phyloP scores from a whole-genome alignment of 2,888 invertebrate species.

The Amblyteles armatorius region DNA sequence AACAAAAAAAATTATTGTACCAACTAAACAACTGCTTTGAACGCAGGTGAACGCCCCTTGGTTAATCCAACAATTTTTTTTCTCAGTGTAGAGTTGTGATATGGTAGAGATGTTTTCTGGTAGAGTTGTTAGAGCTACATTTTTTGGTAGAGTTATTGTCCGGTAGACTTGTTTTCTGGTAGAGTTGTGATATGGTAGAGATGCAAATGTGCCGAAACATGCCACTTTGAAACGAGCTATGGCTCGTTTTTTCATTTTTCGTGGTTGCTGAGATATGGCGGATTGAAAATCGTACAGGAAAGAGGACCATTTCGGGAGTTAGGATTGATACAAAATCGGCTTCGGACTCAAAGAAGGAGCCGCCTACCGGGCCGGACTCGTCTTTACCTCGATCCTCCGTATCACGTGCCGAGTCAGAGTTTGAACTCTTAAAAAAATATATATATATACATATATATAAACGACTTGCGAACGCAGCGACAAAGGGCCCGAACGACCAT shows the following conservation, averaged over 20 bases:
- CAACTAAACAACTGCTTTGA: too few relatives aligned
- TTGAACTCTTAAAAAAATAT: constrained; percentile 55
- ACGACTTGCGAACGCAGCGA: constrained; percentile 53
- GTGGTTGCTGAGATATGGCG: background rate
- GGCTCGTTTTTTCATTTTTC: background rate
- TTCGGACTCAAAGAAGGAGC: constrained; percentile 56
- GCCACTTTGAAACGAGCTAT: background rate
- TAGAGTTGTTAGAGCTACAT: too few relatives aligned
- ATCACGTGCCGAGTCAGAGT: constrained; percentile 71
- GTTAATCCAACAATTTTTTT: too few relatives aligned
- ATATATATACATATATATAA: background rate
- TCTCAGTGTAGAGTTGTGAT: too few relatives aligned
- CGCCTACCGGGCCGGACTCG: constrained; percentile 35
- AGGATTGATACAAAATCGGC: background rate
- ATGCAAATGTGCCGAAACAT: background rate
- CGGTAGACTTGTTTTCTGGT: too few relatives aligned
- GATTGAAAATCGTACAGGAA: background rate
- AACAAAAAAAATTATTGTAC: too few relatives aligned
- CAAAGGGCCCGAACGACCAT: constrained; percentile 71
- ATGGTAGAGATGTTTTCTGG: too few relatives aligned
- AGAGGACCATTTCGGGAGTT: background rate
- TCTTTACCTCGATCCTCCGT: constrained; percentile 66
- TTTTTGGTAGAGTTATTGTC: too few relatives aligned
- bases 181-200: too few relatives aligned
- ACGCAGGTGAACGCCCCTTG: too few relatives aligned